Evolutionary conservation across 2,797 vertebrate species (phyloP), one percentile per base, ranked within the genome.

Genomic region (Pogonophryne albipinna): DNA sequence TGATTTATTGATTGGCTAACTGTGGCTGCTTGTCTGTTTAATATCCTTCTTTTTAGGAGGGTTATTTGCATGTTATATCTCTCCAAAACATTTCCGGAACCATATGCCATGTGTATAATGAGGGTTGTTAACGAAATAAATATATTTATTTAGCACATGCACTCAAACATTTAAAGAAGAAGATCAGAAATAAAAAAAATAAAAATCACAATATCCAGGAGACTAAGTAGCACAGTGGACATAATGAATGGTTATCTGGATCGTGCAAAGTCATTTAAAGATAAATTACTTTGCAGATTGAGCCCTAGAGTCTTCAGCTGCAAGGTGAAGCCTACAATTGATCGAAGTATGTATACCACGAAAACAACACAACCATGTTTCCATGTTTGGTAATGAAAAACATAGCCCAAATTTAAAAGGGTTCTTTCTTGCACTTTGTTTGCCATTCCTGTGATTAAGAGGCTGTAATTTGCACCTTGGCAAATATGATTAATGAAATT

Each of bases 401-500:
- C 38, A 67, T 11, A 34, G 23, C 4, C 46, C 20, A 73, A 78
- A 80, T 53, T 23, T 45, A 20, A 53, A 41, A 44, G 20, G 51
- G 10, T 68, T 76, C 82, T 63, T 83, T 56, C 27, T 57, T 42
- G 53, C 2, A n/a, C 61, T 51, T 64, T 58, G 20, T 78, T 82
- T 84, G 58, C 74, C 69, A 69, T 74, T 62, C 62, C 71, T 85
- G 59, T 23, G 79, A 80, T 62, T 12, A 44, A 10, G 6, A 70
- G 56, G 34, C 61, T 89, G 93, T 92, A 89, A 88, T 89, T 88
- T 79, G 82, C 76, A 89, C 78, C 59, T 77, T 78, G 83, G 85
- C 86, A 89, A 93, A 91, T 87, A 94, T 95, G 95, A 96, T 95
- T 93, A 95, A 96, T 95, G 94, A 88, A 92, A 92, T 93, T 93